Evolutionary conservation across 35 echinoderm and acorn worm species (phyloP), one percentile per base, ranked within the genome.

Genomic region (Anneissia japonica): DNA sequence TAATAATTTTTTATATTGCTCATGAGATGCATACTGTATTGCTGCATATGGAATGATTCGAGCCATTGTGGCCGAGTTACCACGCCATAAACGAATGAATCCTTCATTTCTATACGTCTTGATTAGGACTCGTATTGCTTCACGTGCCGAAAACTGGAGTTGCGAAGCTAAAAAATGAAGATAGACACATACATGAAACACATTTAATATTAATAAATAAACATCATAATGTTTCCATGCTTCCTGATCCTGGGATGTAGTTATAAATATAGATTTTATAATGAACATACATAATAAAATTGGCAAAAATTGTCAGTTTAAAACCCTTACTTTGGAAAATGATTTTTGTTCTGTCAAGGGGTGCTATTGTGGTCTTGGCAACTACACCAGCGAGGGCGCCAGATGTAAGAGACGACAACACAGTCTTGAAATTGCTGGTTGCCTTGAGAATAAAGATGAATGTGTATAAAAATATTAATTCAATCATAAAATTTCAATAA

Each of bases 11-110:
- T 91, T 99, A 64, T 91, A 94, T 84, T 99, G 96, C 90, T 99
- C 96, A 77, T 99, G 96, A 35, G 95, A 81, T 86, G 96, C 83
- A 90, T 92, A 99, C 83, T 99, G 96, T 28, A 94, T 86, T 17
- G 92, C 96, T 76, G 96, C 96, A 84, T 99, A 99, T 0, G 96
- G 96, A 32, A 99, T 99, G 34, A 99, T 99, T 29, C 96, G 77
- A 37, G 89, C 92, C 96, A 99, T 92, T 0, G 96, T 99, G 5
- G 96, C 96, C 28, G 96, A 99, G 77, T 99, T 99, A 4, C 96
- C 96, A 23, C 96, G 82, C 92, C 92, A 99, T 75, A 99, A 80
- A 0, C 89, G 89, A 5, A 91, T 12, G 21, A 99, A 30, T 55
- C 96, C 96, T 55, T 99, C 89, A 35, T 91, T 99, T 45, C 77